Evolutionary conservation across 2,797 vertebrate species (phyloP), one percentile per base, ranked within the genome.

Genomic region (Poecile montanus): DNA sequence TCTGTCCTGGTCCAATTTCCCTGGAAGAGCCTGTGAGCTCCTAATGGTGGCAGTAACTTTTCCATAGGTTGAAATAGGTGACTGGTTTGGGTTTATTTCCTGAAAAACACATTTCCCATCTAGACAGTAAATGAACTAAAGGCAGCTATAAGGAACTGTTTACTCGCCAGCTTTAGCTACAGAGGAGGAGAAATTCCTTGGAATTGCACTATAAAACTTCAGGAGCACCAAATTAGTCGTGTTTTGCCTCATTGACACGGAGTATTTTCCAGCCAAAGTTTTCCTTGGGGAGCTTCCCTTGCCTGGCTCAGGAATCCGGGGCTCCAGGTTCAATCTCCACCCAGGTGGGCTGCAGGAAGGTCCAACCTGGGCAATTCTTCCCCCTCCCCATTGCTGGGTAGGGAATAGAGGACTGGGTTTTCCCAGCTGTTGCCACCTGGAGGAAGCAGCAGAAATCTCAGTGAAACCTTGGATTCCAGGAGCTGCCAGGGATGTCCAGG

Each of bases 341-440:
- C 56, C 48, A 2, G 10, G 21, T 7, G 45, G 36, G 60, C 26
- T n/a, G 29, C 30, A 14, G 48, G 36, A n/a, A 30, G 9, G 7
- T 67, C 51, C 44, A 58, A 0, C 23, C 18, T 4, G 1, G 3
- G 30, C 9, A 13, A 13, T 57, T 85, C 68, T 44, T 32, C 34
- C 34, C 21, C 8, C 7, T 30, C 19, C 51, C 53, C 7, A 0
- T 5, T 4, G 7, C 44, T 65, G 26, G 1, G 1, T 4, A 9
- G 77, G 62, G 44, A 50, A 23, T 4, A 7, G 2, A 45, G 45
- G 18, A 3, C 18, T 44, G 53, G 9, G 10, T 74, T 60, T 44
- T 27, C 58, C 48, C 5, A 23, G 51, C 34, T 38, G 51, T 13
- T 58, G n/a, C 57, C 68, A 0, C 14, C 0, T 4, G 40, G n/a